These are phyloP conservation scores for Holacanthus passer DNA, from an alignment of 2,113 vertebrate species.

Conservation along the genomic window DNA sequence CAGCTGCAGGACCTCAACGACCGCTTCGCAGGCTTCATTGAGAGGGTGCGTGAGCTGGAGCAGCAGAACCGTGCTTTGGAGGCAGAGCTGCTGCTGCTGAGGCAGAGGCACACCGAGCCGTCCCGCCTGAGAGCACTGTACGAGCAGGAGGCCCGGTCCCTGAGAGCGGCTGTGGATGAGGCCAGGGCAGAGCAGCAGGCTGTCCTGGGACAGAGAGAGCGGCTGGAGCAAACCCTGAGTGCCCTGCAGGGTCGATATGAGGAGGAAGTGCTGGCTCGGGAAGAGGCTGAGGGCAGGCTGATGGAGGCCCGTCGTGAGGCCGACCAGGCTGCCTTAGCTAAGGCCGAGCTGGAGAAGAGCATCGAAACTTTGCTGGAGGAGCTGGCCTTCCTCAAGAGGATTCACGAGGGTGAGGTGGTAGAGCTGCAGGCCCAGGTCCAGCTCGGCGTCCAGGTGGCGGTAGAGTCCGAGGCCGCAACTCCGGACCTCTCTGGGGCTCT, in stretches of 20 bases:
- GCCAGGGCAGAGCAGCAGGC: slow-evolving; percentile 83
- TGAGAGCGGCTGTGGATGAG: slow-evolving; percentile 83
- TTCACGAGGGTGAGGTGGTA: slow-evolving; percentile 77
- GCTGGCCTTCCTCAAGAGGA: slow-evolving; percentile 81
- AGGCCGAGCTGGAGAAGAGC: slow-evolving; percentile 80
- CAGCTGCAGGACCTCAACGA: slow-evolving; percentile 86
- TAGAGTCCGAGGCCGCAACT: slow-evolving; percentile 74
- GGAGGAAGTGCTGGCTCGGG: slow-evolving; percentile 76
- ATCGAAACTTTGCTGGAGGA: slow-evolving; percentile 75
- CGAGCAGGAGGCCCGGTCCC: slow-evolving; percentile 78
- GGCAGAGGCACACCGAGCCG: slow-evolving; percentile 89
- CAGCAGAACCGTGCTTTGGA: slow-evolving; percentile 80
- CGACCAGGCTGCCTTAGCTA: slow-evolving; percentile 76
- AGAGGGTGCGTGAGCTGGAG: slow-evolving; percentile 84
- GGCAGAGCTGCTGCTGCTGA: slow-evolving; percentile 72
- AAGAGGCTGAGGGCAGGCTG: slow-evolving; percentile 82
- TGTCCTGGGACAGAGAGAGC: slow-evolving; percentile 79
- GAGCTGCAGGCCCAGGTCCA: slow-evolving; percentile 83
- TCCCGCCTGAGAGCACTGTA: slow-evolving; percentile 84
- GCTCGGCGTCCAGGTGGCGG: slow-evolving; percentile 75
- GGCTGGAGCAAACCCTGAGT: slow-evolving; percentile 74
- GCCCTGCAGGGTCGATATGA: slow-evolving; percentile 74
- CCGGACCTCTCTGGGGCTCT: slow-evolving; percentile 80
- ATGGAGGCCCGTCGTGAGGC: slow-evolving; percentile 81
- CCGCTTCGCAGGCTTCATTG: slow-evolving; percentile 86